phyloP scores from a whole-genome alignment of 2,113 vertebrate genomes.

The Pampusana beccarii region DNA sequence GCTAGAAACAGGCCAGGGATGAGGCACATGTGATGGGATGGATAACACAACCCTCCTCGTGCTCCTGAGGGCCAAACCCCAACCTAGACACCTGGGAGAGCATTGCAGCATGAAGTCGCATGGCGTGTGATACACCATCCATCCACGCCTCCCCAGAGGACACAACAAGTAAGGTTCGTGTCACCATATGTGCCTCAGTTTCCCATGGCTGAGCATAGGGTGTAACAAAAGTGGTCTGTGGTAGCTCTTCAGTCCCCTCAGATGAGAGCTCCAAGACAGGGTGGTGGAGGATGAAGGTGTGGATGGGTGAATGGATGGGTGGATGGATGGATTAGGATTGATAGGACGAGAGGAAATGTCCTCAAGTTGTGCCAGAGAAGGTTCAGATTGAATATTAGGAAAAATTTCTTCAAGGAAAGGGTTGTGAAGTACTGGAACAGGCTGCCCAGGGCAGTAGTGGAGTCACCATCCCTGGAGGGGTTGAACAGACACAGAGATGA shows the following conservation, averaged over 20 bases:
- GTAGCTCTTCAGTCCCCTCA: neutral
- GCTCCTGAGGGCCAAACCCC: neutral
- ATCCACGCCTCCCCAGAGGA: accelerated
- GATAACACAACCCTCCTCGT: neutral
- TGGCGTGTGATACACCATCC: neutral
- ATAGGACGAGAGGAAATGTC: no score
- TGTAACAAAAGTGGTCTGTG: neutral
- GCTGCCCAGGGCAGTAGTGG: no score
- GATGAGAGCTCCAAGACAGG: neutral
- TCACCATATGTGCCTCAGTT: neutral
- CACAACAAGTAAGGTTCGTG: accelerated
- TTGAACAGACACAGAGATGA: no score
- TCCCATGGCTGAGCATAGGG: neutral
- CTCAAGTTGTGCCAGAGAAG: no score
- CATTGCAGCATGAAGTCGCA: neutral
- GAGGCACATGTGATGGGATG: accelerated
- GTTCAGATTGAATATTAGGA: no score
- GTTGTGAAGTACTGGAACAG: no score
- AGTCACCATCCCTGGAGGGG: no score
- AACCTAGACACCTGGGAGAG: neutral
- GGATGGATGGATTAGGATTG: no score
- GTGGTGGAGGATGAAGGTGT: neutral
- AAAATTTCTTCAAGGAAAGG: no score
- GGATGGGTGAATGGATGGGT: neutral
- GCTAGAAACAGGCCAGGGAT: neutral